Evolutionary conservation across 2,888 invertebrate genomes (phyloP), one percentile per base, ranked within the genome.

Genomic region (Omphaloscelis lunosa): DNA sequence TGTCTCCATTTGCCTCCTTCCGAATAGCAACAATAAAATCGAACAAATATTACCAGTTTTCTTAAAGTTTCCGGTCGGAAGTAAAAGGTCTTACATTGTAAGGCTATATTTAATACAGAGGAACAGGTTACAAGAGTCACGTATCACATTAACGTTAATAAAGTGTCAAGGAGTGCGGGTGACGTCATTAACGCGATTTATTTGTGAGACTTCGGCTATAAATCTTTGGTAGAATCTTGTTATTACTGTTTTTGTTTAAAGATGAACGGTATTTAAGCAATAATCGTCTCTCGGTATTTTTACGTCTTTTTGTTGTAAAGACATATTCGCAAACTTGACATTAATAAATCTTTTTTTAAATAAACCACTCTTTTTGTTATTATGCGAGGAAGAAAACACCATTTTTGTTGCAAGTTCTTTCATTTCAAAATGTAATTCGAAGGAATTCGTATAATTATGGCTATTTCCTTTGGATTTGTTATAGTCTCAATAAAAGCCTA

Each of bases 41-140:
- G 66, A 66, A 66, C 56, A 85, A 82, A 63, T 48, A 73, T 75
- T 41, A 74, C 11, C 27, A 48, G 27, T 79, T 75, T 67, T 75
- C 51, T 67, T n/a, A 39, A 72, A 78, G 76, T 78, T 89, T 89
- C 88, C 89, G 85, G 82, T 78, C 79, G 88, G 88, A 89, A 88
- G 88, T 87, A 77, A 80, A 72, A 80, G 77, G 72, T 72, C 27
- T 34, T n/a, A 72, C 70, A 71, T 17, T 71, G 72, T 71, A 77
- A 84, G 86, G 84, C 65, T 80, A 72, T 71, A 77, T 70, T 86
- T 53, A 77, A 77, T 59, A 65, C 66, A 67, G n/a, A 29, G 17
- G 51, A 78, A 80, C 86, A 29, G 70, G 84, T 79, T 76, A n/a
- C 53, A 12, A 67, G 53, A 73, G 48, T 61, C 83, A 83, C 68